Evolutionary conservation across 2,888 invertebrate genomes (phyloP).

Genomic region (Athetis lepigone): DNA sequence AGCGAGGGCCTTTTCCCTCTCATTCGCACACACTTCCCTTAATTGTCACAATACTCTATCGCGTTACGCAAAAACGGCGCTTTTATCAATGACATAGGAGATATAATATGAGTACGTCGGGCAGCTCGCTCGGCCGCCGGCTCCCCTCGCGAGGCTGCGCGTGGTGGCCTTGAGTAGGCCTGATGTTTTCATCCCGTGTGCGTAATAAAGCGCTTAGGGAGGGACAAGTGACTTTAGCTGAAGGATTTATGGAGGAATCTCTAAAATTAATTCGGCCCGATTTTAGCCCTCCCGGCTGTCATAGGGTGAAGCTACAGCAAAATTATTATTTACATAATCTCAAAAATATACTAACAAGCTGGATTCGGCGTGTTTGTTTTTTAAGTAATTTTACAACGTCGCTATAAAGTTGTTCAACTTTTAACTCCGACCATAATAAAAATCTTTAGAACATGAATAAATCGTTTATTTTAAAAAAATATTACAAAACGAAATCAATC

Average conservation of each 20-base stretch:
- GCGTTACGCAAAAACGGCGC: constrained; percentile 87
- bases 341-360: constrained; percentile 33
- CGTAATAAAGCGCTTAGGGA: constrained; percentile 89
- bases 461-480: constrained; percentile 53
- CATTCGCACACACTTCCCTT: constrained; percentile 80
- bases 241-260: constrained; percentile 88
- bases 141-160: constrained; percentile 74
- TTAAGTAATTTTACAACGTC: background rate
- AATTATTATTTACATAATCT: constrained; percentile 71
- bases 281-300: constrained; percentile 74
- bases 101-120: constrained; percentile 77
- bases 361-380: constrained; percentile 2
- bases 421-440: constrained; percentile 3
- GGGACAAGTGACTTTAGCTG: constrained; percentile 86
- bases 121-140: constrained; percentile 45
- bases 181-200: constrained; percentile 89
- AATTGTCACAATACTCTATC: constrained; percentile 74
- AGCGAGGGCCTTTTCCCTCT: constrained; percentile 69
- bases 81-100: constrained; percentile 88
- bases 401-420: background rate
- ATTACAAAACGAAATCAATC: constrained; percentile 45
- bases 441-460: constrained; percentile 22
- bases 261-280: constrained; percentile 86
- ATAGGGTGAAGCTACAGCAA: constrained; percentile 64
- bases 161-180: constrained; percentile 87